These are phyloP conservation scores for Lysandra bellargus DNA, from an alignment of 2,888 invertebrate genomes.

Conservation along the genomic window DNA sequence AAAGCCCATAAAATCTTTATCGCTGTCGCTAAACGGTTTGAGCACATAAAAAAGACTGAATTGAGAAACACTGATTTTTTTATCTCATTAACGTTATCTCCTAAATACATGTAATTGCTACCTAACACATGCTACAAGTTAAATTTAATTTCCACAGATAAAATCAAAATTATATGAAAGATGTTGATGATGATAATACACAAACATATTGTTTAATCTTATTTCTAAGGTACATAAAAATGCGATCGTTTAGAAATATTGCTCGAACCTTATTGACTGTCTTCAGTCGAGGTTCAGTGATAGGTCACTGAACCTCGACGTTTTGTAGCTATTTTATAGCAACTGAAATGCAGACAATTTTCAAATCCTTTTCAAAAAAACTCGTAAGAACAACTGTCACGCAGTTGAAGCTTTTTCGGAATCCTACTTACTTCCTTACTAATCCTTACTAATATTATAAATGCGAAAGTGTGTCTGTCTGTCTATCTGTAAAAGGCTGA, in stretches of 20 bases:
- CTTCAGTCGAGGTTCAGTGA: neutral
- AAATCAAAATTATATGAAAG: neutral
- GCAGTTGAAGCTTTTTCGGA: too few species aligned
- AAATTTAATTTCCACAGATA: neutral
- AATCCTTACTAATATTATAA: too few species aligned
- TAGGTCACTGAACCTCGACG: too few species aligned
- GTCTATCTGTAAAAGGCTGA: too few species aligned
- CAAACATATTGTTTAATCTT: too few species aligned
- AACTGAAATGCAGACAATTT: neutral
- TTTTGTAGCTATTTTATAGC: neutral
- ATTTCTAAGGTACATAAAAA: neutral
- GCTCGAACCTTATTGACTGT: neutral
- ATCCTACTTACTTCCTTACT: too few species aligned
- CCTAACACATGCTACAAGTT: neutral
- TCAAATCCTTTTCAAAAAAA: neutral
- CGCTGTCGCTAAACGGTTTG: neutral
- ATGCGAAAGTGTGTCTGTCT: too few species aligned
- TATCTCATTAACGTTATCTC: neutral
- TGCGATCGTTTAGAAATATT: neutral
- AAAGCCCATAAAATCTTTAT: conserved; percentile 2
- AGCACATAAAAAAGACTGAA: neutral
- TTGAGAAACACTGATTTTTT: neutral
- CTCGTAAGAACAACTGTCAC: too few species aligned
- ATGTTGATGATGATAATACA: neutral
- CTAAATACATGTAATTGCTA: neutral